phyloP scores from a whole-genome alignment of 2,113 vertebrate species.

The Scytalopus superciliaris region DNA sequence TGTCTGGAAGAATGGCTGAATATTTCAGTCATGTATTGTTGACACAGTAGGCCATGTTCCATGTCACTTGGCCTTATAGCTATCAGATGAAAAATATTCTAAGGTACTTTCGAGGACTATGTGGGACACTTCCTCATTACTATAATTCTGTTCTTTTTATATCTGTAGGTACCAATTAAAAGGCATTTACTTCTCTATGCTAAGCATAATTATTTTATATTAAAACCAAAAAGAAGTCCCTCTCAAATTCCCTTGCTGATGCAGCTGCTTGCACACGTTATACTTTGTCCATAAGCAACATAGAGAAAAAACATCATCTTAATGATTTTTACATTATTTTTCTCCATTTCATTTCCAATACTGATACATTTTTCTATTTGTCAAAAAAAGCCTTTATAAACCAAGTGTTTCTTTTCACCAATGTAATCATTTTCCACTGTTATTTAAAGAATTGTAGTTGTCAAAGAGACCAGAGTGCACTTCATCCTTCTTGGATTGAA shows the following conservation, averaged over 20 bases:
- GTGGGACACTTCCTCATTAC: not conserved
- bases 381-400: not conserved
- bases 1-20: not conserved
- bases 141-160: not conserved
- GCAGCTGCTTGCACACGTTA: not conserved
- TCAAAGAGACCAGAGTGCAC: not conserved
- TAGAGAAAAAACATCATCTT: rapidly evolving
- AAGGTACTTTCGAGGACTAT: not conserved
- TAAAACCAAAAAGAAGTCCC: not conserved
- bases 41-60: not conserved
- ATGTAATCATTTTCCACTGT: not conserved
- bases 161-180: not conserved
- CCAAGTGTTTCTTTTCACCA: not conserved
- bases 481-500: not conserved
- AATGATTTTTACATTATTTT: not conserved
- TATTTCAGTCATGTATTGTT: not conserved
- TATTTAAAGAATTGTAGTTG: not conserved
- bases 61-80: not conserved
- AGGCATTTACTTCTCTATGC: not conserved
- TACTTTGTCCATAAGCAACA: not conserved
- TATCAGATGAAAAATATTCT: not conserved
- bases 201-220: not conserved
- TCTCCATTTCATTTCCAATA: not conserved
- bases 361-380: not conserved
- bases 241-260: not conserved